Conservation (phyloP, 2,113 vertebrate species). For the Sakesphorus luctuosus region DNA sequence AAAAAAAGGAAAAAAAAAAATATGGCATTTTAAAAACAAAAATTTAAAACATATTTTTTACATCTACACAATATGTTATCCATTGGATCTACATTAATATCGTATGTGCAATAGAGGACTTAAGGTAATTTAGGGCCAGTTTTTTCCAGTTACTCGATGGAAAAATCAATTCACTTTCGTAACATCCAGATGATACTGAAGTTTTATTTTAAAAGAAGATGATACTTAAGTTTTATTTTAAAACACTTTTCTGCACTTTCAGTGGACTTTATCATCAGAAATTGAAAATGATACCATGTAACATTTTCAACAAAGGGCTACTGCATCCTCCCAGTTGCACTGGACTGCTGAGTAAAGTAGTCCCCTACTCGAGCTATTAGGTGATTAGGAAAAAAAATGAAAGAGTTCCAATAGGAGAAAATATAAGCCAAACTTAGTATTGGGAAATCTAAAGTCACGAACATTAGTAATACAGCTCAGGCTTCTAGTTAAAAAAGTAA, state of each 20-base stretch:
- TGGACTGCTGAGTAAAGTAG: background rate
- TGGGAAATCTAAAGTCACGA: background rate
- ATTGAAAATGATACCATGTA: background rate
- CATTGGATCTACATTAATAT: background rate
- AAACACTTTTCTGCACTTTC: background rate
- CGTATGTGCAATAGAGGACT: background rate
- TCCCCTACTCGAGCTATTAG: background rate
- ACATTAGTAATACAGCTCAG: background rate
- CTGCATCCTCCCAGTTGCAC: background rate
- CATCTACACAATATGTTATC: background rate
- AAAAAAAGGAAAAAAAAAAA: too few relatives aligned
- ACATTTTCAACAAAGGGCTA: background rate
- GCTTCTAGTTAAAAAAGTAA: background rate
- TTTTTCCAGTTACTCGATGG: background rate
- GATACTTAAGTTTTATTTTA: background rate
- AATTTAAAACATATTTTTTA: background rate
- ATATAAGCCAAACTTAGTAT: background rate
- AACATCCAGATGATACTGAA: background rate
- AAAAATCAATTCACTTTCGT: background rate
- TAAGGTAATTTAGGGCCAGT: background rate
- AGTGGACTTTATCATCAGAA: background rate
- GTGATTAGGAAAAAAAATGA: background rate
- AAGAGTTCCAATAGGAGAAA: background rate
- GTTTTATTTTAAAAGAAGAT: background rate
- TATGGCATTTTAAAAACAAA: background rate